Evolutionary conservation across 2,113 vertebrate genomes (phyloP), one percentile per base, ranked within the genome.

Genomic region (Neotoma lepida): DNA sequence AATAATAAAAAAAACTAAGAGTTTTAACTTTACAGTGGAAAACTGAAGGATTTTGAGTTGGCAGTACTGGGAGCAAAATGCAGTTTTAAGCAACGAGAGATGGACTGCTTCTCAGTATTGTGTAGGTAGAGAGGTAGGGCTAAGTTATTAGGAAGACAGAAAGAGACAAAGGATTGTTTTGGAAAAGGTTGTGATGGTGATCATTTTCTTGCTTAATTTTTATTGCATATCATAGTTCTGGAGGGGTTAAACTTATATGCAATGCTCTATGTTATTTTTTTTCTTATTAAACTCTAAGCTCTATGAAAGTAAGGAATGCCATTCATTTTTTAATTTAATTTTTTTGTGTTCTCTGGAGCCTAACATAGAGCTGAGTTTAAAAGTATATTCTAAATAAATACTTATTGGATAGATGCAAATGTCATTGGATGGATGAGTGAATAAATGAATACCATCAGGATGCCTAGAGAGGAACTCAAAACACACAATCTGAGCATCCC

Each of bases 151-250:
- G 35, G 30, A 28, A 46, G 9, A 24, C 46, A 17, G 35, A 76
- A 86, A 94, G 63, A 93, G 44, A 70, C 18, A 54, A 68, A 71
- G 7, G 2, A 3, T 22, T 61, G 46, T 7, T n/a, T 84, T 88
- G 76, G 77, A 84, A 88, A 78, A 9, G 70, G 5, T 46, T 70
- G 5, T 41, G 85, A 35, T 14, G 0, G 18, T 70, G 18, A 78
- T 70, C 24, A 56, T 86, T 64, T 93, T 93, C 56, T 91, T 4
- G 78, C 61, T 81, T 95, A 76, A 93, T 95, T 93, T 82, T 66
- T 35, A 70, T 92, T 94, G 35, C 4, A 61, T 92, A 86, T 86
- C 33, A 26, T 73, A 94, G 49, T 18, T 90, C 74, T 96, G 81
- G 51, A 85, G 66, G 64, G 64, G 56, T 3, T 66, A 58, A 86